Conservation (phyloP, 1,140 invertebrate genomes). For the Listronotus bonariensis region DNA sequence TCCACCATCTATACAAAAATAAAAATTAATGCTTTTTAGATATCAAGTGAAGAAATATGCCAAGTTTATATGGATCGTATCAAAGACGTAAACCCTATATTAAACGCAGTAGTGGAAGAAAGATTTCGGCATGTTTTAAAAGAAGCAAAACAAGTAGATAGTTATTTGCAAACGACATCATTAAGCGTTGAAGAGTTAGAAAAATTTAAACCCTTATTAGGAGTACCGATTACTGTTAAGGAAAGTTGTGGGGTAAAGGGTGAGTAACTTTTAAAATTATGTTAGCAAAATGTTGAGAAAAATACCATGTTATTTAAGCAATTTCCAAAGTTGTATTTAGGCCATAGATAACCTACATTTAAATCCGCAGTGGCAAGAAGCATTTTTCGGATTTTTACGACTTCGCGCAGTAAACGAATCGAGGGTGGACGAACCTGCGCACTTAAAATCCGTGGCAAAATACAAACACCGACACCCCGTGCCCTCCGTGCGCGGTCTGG, state of each 20-base stretch:
- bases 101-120: conserved; percentile 78
- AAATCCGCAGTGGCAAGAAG: no score
- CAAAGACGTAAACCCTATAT: conserved; percentile 68
- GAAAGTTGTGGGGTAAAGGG: conserved; percentile 56
- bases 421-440: no score
- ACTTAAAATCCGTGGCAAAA: no score
- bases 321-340: no score
- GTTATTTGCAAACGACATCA: conserved; percentile 54
- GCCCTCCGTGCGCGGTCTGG: no score
- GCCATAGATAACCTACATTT: no score
- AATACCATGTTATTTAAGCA: no score
- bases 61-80: conserved; percentile 70
- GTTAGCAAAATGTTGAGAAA: no score
- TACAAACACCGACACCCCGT: no score
- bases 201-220: conserved; percentile 69
- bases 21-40: conserved; percentile 49
- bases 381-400: no score
- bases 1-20: no score
- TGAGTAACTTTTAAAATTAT: conserved; percentile 1
- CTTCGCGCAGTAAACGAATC: no score
- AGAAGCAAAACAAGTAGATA: conserved; percentile 65
- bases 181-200: conserved; percentile 56
- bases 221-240: conserved; percentile 77
- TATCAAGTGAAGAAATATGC: conserved; percentile 67
- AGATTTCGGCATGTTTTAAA: conserved; percentile 64